Conservation (phyloP, 2,888 invertebrate genomes). For the Acrobasis suavella region DNA sequence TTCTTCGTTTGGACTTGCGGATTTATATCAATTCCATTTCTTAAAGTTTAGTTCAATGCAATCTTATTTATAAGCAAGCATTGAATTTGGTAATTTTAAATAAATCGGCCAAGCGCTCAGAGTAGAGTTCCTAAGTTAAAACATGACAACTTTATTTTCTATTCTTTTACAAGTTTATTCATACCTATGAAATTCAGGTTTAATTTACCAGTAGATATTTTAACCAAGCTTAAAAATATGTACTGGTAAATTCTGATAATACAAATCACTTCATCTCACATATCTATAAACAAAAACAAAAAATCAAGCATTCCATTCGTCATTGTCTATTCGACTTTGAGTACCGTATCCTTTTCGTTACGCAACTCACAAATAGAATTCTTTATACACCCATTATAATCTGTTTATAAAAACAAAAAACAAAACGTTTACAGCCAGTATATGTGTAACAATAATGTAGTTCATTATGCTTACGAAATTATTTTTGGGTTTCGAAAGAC, state of each 20-base stretch:
- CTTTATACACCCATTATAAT: not conserved
- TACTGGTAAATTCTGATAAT: too few relatives aligned
- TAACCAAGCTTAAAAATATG: too few relatives aligned
- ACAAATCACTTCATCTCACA: not conserved
- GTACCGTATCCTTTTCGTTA: not conserved
- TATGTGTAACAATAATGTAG: constrained; percentile 2
- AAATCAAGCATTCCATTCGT: not conserved
- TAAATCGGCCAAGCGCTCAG: too few relatives aligned
- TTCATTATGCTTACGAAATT: constrained; percentile 9
- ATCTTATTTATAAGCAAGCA: too few relatives aligned
- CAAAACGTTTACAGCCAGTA: not conserved
- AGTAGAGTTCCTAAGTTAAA: too few relatives aligned
- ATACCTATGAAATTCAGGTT: too few relatives aligned
- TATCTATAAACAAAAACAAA: not conserved
- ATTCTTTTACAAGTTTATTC: too few relatives aligned
- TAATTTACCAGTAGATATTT: too few relatives aligned
- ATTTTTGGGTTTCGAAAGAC: constrained; percentile 7
- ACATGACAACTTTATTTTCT: too few relatives aligned
- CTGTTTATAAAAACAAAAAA: not conserved
- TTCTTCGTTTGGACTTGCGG: not conserved
- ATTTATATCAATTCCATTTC: not conserved
- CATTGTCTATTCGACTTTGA: not conserved
- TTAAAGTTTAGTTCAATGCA: too few relatives aligned
- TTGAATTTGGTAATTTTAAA: too few relatives aligned
- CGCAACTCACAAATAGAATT: not conserved